Evolutionary conservation across 2,888 invertebrate species (phyloP).

Genomic region (Keiferia lycopersicella): DNA sequence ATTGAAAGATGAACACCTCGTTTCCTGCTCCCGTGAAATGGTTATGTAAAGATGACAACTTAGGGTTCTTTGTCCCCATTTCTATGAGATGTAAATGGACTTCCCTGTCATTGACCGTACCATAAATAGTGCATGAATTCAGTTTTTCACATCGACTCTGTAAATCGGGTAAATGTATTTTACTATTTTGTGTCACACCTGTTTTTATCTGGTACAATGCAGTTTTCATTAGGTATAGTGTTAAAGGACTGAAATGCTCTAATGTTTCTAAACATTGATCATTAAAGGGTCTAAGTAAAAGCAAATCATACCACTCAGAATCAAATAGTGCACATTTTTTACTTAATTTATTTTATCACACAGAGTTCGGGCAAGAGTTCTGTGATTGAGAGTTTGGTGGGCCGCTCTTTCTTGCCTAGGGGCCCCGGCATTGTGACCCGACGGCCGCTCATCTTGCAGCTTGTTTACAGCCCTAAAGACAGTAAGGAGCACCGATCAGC

Average conservation of each 20-base stretch:
- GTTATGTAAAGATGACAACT: conserved; percentile 76
- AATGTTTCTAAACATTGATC: neutral
- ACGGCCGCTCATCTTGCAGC: conserved; percentile 95
- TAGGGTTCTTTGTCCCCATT: conserved; percentile 75
- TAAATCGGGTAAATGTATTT: neutral
- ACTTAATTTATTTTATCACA: conserved; percentile 3
- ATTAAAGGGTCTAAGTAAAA: neutral
- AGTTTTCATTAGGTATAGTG: neutral
- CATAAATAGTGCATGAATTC: neutral
- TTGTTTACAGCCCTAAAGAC: conserved; percentile 94
- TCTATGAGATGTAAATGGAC: conserved; percentile 44
- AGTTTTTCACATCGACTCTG: neutral
- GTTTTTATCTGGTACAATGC: conserved; percentile 1
- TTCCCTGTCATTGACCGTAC: conserved; percentile 60
- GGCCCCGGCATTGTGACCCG: conserved; percentile 99
- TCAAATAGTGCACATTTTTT: conserved; percentile 11
- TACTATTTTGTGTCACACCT: neutral
- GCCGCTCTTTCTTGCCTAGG: conserved; percentile 97
- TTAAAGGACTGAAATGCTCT: neutral
- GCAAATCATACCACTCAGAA: neutral
- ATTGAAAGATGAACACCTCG: neutral
- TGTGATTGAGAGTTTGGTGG: conserved; percentile 98
- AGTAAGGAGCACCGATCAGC: conserved; percentile 93
- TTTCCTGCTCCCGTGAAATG: conserved; percentile 39
- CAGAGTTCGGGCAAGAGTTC: conserved; percentile 99